phyloP scores from a whole-genome alignment of 2,888 invertebrate species.

The Ctena decussata region DNA sequence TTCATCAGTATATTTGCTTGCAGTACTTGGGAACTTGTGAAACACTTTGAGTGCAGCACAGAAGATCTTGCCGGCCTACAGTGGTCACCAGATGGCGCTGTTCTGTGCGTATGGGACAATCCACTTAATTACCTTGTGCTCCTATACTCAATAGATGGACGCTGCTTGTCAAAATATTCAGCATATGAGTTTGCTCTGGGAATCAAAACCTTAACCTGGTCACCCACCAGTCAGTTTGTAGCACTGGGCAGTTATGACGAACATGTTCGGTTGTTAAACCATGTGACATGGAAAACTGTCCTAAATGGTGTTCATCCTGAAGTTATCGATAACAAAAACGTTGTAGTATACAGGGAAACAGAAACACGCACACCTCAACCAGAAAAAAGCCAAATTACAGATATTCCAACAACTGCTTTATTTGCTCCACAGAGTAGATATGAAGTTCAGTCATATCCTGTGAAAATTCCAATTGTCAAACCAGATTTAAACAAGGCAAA shows the following conservation, averaged over 20 bases:
- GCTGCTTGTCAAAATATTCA: slow-evolving; percentile 84
- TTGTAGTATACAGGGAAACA: slow-evolving; percentile 82
- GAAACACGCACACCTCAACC: slow-evolving; percentile 77
- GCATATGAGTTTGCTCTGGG: slow-evolving; percentile 86
- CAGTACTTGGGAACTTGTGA: slow-evolving; percentile 86
- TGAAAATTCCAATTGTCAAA: slow-evolving; percentile 82
- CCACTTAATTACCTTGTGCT: slow-evolving; percentile 86
- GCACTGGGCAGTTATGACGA: slow-evolving; percentile 87
- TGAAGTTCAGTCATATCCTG: slow-evolving; percentile 76
- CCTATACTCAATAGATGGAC: slow-evolving; percentile 86
- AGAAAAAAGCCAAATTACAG: slow-evolving; percentile 70
- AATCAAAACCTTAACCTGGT: slow-evolving; percentile 86
- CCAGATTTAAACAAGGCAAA: slow-evolving; percentile 85
- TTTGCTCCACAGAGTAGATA: slow-evolving; percentile 84
- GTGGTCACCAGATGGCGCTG: slow-evolving; percentile 86
- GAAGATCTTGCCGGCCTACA: slow-evolving; percentile 86
- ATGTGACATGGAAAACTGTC: slow-evolving; percentile 87
- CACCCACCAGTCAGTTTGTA: slow-evolving; percentile 87
- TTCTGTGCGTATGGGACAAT: slow-evolving; percentile 86
- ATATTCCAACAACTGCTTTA: slow-evolving; percentile 78
- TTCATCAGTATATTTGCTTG: slow-evolving; percentile 86
- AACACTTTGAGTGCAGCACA: slow-evolving; percentile 87
- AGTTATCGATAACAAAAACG: slow-evolving; percentile 70
- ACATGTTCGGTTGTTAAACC: slow-evolving; percentile 86
- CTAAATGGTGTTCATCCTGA: slow-evolving; percentile 83